Percentiles rank a stretch among this genome's conserved stretches.
Evolutionary conservation across 2,797 vertebrate species (phyloP).

Genomic region (Notolabrus celidotus): DNA sequence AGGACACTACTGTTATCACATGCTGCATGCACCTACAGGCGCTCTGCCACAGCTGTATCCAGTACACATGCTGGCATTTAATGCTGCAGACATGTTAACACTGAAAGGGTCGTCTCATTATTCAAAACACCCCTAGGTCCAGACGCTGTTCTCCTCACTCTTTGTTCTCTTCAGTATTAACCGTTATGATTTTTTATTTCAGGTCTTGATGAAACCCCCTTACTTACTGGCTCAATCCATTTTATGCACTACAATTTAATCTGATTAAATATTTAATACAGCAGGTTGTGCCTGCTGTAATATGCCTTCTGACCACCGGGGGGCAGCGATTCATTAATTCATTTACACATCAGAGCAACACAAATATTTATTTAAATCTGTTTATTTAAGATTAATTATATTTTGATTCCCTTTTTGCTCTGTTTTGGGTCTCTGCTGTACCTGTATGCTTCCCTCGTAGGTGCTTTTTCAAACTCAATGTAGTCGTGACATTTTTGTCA

Average conservation of each 20-base stretch:
- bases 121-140: slow-evolving; percentile 18
- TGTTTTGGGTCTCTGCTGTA: too few relatives aligned
- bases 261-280: background rate
- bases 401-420: background rate
- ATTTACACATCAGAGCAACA: background rate
- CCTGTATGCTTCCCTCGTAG: too few relatives aligned
- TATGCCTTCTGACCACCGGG: background rate
- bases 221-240: too few relatives aligned
- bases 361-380: background rate
- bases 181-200: too few relatives aligned
- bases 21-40: slow-evolving; percentile 35
- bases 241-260: too few relatives aligned
- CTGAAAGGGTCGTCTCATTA: slow-evolving; percentile 30
- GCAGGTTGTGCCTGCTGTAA: background rate
- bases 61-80: slow-evolving; percentile 22
- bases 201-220: too few relatives aligned
- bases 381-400: background rate
- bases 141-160: background rate
- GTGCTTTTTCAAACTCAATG: too few relatives aligned
- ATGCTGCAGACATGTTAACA: slow-evolving; percentile 26
- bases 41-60: slow-evolving; percentile 22
- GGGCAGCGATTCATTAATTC: background rate
- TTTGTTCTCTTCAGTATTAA: slow-evolving; percentile 10
- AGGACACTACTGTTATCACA: slow-evolving; percentile 60
- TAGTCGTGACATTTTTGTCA: too few relatives aligned